phyloP scores from a whole-genome alignment of 92 coral and sea anemone genomes.

The Plumapathes pennacea region DNA sequence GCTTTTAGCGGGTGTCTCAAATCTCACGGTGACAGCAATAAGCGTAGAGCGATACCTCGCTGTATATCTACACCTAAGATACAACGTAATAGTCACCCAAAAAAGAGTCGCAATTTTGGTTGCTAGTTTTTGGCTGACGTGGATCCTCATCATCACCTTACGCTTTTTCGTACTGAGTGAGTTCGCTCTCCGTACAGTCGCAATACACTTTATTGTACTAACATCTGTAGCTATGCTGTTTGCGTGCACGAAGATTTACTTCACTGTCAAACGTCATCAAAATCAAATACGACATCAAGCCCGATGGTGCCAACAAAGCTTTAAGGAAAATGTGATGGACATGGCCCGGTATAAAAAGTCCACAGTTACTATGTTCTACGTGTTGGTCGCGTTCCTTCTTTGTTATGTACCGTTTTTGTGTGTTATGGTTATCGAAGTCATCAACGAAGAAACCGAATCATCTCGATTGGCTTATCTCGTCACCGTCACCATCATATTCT shows the following conservation, averaged over 20 bases:
- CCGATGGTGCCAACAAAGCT: neutral
- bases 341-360: slow-evolving; percentile 27
- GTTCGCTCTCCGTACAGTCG: slow-evolving; percentile 11
- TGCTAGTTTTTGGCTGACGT: slow-evolving; percentile 14
- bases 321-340: slow-evolving; percentile 4
- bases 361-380: slow-evolving; percentile 27
- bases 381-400: slow-evolving; percentile 16
- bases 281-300: slow-evolving; percentile 16
- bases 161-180: slow-evolving; percentile 15
- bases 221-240: slow-evolving; percentile 10
- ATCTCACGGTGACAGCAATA: slow-evolving; percentile 20
- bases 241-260: slow-evolving; percentile 16
- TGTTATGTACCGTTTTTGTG: slow-evolving; percentile 24
- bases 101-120: slow-evolving; percentile 19
- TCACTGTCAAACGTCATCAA: slow-evolving; percentile 20
- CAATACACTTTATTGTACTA: slow-evolving; percentile 15
- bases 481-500: slow-evolving; percentile 24
- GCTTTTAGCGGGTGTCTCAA: slow-evolving; percentile 36
- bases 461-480: slow-evolving; percentile 14
- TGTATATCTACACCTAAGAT: slow-evolving; percentile 22
- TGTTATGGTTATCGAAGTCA: slow-evolving; percentile 14
- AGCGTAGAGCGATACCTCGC: slow-evolving; percentile 19
- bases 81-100: slow-evolving; percentile 6
- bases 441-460: slow-evolving; percentile 11
- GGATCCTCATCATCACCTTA: slow-evolving; percentile 1